Evolutionary conservation across 2,888 invertebrate species (phyloP).

Genomic region (Chloroclysta siterata): DNA sequence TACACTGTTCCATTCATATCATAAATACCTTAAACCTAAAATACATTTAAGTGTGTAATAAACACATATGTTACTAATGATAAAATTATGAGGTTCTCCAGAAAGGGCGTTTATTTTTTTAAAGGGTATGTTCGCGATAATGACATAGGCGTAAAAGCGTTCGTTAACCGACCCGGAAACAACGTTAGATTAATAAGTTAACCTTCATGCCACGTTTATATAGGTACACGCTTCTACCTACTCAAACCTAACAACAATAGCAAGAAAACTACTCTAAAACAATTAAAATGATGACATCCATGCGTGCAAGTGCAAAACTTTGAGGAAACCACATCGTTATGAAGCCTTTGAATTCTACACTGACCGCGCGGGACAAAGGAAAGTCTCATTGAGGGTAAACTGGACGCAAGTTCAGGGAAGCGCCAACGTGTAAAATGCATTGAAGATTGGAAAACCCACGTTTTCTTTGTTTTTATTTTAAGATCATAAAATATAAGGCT

Average conservation of each 20-base stretch:
- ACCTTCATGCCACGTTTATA: too few species aligned
- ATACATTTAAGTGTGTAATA: too few species aligned
- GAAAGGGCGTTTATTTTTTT: too few species aligned
- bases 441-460: conserved; percentile 7
- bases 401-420: conserved; percentile 19
- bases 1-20: too few species aligned
- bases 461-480: neutral
- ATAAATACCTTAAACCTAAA: too few species aligned
- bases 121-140: too few species aligned
- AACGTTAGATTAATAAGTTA: too few species aligned
- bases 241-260: conserved; percentile 6
- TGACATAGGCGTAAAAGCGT: too few species aligned
- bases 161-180: too few species aligned
- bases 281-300: conserved; percentile 73
- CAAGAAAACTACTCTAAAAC: conserved; percentile 32
- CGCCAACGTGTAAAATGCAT: conserved; percentile 21
- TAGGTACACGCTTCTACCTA: neutral
- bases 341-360: conserved; percentile 47
- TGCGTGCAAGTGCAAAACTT: conserved; percentile 61
- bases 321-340: conserved; percentile 63
- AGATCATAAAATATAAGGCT: neutral
- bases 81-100: too few species aligned
- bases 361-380: conserved; percentile 52
- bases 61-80: too few species aligned
- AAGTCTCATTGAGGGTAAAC: neutral